Conservation (phyloP, 2,797 vertebrate genomes). For the Percopsis omiscomaycus region DNA sequence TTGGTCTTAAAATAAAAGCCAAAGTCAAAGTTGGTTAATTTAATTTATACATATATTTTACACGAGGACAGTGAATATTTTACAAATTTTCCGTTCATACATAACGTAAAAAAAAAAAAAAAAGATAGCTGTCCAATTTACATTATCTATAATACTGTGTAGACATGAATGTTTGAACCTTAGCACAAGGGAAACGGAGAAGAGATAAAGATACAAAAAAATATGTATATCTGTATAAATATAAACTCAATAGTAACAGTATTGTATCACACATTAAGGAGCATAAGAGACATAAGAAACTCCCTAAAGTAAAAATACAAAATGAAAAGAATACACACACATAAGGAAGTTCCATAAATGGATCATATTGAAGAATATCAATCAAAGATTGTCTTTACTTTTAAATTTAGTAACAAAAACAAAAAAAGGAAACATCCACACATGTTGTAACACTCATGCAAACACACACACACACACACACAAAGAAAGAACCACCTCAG, state of each 20-base stretch:
- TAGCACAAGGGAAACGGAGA: constrained; percentile 68
- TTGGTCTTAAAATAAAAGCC: constrained; percentile 57
- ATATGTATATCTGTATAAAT: constrained; percentile 84
- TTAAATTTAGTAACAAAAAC: constrained; percentile 49
- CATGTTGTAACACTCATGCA: background rate
- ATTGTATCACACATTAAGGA: constrained; percentile 76
- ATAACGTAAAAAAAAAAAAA: constrained; percentile 80
- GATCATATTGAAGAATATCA: constrained; percentile 52
- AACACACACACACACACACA: constrained; percentile 34
- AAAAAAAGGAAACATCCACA: background rate
- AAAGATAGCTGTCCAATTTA: constrained; percentile 79
- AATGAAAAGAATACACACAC: constrained; percentile 52
- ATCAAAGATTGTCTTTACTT: constrained; percentile 78
- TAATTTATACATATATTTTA: constrained; percentile 90
- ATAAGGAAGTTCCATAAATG: constrained; percentile 56
- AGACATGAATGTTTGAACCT: constrained; percentile 73
- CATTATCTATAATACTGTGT: constrained; percentile 78
- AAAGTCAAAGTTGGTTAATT: constrained; percentile 86
- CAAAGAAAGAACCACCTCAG: constrained; percentile 45
- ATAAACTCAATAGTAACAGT: constrained; percentile 81
- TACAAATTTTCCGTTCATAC: constrained; percentile 89
- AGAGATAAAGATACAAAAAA: constrained; percentile 77
- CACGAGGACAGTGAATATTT: constrained; percentile 84
- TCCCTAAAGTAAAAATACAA: constrained; percentile 72
- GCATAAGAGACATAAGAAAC: constrained; percentile 49